Evolutionary conservation across 1,140 invertebrate species (phyloP).

Genomic region (Caenorhabditis tropicalis): DNA sequence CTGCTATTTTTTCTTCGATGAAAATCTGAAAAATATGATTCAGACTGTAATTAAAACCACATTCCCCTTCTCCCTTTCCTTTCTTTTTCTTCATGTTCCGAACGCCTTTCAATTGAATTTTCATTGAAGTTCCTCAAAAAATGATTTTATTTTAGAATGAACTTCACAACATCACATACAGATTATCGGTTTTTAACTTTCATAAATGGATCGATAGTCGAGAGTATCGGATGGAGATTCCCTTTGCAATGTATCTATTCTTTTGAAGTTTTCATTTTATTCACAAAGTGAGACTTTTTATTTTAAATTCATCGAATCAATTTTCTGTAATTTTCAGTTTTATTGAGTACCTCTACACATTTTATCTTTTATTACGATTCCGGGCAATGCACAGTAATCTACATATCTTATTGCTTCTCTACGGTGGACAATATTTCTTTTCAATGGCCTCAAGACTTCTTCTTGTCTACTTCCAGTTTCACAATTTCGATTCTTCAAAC

Average conservation of each 20-base stretch:
- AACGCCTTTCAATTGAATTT: too few relatives aligned
- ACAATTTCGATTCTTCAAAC: neutral
- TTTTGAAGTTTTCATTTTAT: neutral
- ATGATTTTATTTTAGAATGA: neutral
- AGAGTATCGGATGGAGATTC: neutral
- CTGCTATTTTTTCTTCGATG: neutral
- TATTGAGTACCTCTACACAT: constrained; percentile 6
- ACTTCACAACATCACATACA: neutral
- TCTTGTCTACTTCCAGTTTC: constrained; percentile 16
- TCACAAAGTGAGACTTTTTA: neutral
- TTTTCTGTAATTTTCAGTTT: neutral
- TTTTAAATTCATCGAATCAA: neutral
- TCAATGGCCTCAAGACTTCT: neutral
- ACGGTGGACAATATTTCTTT: constrained; percentile 18
- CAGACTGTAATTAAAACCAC: neutral
- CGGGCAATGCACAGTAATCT: constrained; percentile 31
- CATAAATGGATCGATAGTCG: neutral
- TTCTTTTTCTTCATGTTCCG: neutral
- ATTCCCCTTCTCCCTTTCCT: neutral
- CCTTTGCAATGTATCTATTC: neutral
- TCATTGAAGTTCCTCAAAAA: neutral
- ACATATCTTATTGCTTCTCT: neutral
- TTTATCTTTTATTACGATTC: neutral
- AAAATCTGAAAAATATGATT: neutral
- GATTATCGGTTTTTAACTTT: constrained; percentile 8